Evolutionary conservation across 1,140 invertebrate genomes (phyloP).

Genomic region (Acyrthosiphon pisum): DNA sequence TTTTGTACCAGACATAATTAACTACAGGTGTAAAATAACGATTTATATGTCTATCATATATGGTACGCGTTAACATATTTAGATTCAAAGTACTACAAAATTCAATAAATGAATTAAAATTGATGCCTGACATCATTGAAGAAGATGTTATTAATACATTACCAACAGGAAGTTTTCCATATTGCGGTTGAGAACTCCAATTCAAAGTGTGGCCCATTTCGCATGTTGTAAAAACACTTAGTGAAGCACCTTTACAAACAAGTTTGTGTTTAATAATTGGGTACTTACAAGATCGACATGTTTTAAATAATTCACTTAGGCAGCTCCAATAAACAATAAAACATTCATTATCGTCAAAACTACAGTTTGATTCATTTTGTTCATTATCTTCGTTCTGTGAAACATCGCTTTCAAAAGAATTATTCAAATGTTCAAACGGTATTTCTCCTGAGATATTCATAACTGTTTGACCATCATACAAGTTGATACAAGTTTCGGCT

Average conservation of each 20-base stretch:
- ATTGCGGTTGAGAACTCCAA: background rate
- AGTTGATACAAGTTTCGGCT: background rate
- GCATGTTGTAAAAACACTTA: background rate
- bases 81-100: background rate
- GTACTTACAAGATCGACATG: background rate
- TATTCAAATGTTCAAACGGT: background rate
- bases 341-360: background rate
- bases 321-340: conserved; percentile 14
- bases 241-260: background rate
- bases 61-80: background rate
- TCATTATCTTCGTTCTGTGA: background rate
- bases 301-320: background rate
- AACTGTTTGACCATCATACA: background rate
- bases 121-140: background rate
- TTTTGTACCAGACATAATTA: background rate
- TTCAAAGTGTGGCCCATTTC: background rate
- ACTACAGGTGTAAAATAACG: background rate
- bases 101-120: background rate
- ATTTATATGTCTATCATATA: background rate
- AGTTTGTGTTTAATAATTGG: background rate
- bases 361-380: background rate
- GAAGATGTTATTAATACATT: background rate
- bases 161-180: background rate
- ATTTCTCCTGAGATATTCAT: background rate
- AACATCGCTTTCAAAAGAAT: background rate